Conservation (phyloP, 2,888 invertebrate species). For the Tenthredo amoena region DNA sequence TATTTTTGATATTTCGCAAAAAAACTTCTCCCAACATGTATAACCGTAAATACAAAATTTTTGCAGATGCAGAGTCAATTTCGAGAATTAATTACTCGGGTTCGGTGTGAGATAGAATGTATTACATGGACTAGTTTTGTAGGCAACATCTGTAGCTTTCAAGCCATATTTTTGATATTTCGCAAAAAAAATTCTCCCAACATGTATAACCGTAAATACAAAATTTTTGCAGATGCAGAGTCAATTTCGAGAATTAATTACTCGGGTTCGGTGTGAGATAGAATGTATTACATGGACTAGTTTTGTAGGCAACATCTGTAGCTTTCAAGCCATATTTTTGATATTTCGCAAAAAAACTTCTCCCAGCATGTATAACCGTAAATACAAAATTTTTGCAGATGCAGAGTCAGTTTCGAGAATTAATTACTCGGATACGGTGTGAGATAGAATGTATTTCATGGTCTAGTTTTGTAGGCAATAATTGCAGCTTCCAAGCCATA, state of each 20-base stretch:
- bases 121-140: background rate
- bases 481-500: background rate
- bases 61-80: background rate
- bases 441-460: background rate
- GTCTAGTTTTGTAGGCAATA: background rate
- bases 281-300: too few species aligned
- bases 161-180: background rate
- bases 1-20: background rate
- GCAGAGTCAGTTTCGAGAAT: background rate
- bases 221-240: background rate
- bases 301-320: too few species aligned
- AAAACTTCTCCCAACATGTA: background rate
- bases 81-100: background rate
- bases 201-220: too few species aligned
- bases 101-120: background rate
- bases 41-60: too few species aligned
- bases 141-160: background rate
- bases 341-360: too few species aligned
- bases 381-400: background rate
- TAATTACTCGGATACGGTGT: too few species aligned
- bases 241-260: too few species aligned
- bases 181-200: background rate
- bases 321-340: too few species aligned
- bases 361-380: too few species aligned
- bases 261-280: too few species aligned